phyloP scores from a whole-genome alignment of 2,888 invertebrate genomes.

The Mythimna ferrago region DNA sequence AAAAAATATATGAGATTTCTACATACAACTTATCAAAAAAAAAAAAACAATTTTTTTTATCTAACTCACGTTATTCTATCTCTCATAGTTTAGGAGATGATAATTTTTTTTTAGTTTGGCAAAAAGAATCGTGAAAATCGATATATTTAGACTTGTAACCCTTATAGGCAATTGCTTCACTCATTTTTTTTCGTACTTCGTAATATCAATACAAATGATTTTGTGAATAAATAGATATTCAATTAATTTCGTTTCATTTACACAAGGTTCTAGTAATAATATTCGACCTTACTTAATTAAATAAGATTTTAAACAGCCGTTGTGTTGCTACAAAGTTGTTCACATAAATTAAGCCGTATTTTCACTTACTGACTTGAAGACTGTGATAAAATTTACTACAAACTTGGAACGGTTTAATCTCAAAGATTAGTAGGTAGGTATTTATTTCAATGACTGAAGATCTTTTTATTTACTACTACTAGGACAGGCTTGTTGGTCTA shows the following conservation, averaged over 20 bases:
- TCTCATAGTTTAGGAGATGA: too few relatives aligned
- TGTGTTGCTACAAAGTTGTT: constrained; percentile 23
- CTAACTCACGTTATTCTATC: too few relatives aligned
- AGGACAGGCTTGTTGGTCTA: too few relatives aligned
- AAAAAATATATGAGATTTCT: too few relatives aligned
- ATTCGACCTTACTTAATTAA: constrained; percentile 41
- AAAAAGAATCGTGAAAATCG: too few relatives aligned
- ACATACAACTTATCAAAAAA: too few relatives aligned
- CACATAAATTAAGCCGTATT: constrained; percentile 34
- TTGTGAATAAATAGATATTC: too few relatives aligned
- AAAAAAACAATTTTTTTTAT: neutral
- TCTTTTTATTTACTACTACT: neutral
- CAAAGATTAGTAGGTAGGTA: constrained; percentile 14
- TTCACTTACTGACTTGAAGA: constrained; percentile 4
- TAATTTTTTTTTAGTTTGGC: too few relatives aligned
- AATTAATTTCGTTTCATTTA: neutral
- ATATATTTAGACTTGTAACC: too few relatives aligned
- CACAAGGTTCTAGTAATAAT: constrained; percentile 12
- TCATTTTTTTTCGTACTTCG: too few relatives aligned
- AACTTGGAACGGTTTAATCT: constrained; percentile 16
- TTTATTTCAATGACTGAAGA: neutral
- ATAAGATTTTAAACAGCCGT: constrained; percentile 3
- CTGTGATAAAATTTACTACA: constrained; percentile 6
- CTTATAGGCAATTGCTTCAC: too few relatives aligned
- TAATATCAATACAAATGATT: neutral